Conservation (phyloP, 2,888 invertebrate genomes). For the Polydrusus cervinus region DNA sequence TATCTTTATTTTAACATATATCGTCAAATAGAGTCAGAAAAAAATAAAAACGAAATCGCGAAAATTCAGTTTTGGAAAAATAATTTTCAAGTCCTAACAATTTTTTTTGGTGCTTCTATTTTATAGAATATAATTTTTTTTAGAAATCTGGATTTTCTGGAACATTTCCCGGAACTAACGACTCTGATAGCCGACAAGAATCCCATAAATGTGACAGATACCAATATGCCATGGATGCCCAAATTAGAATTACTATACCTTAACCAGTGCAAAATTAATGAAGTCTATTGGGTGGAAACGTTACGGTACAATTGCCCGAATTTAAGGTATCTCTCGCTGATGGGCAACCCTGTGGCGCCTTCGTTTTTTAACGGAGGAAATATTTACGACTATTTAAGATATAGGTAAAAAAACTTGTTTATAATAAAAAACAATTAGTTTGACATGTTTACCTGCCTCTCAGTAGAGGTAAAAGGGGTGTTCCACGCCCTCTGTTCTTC, state of each 20-base stretch:
- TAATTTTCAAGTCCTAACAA: no score
- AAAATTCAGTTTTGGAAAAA: no score
- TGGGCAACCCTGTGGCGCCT: constrained; percentile 90
- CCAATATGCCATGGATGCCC: constrained; percentile 81
- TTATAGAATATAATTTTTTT: no score
- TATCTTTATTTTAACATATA: no score
- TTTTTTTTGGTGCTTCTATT: background rate
- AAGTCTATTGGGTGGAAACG: constrained; percentile 81
- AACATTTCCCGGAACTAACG: constrained; percentile 81
- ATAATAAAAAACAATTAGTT: no score
- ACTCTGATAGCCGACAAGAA: constrained; percentile 90
- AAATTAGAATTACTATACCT: constrained; percentile 85
- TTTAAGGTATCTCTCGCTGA: constrained; percentile 83
- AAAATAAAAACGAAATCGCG: no score
- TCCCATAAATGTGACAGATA: constrained; percentile 78
- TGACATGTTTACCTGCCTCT: no score
- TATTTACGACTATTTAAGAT: constrained; percentile 83
- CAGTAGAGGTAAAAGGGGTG: no score
- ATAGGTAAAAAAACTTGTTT: constrained; percentile 81
- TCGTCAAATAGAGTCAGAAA: no score
- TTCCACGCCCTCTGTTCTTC: no score
- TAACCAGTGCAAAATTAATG: constrained; percentile 75
- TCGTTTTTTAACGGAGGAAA: constrained; percentile 85
- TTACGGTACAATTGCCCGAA: constrained; percentile 82
- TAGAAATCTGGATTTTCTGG: constrained; percentile 83